A percentile compares a stretch with the other conserved stretches of the same genome.
Conservation (phyloP, 1,140 invertebrate species). For the Tetramorium simillimum region DNA sequence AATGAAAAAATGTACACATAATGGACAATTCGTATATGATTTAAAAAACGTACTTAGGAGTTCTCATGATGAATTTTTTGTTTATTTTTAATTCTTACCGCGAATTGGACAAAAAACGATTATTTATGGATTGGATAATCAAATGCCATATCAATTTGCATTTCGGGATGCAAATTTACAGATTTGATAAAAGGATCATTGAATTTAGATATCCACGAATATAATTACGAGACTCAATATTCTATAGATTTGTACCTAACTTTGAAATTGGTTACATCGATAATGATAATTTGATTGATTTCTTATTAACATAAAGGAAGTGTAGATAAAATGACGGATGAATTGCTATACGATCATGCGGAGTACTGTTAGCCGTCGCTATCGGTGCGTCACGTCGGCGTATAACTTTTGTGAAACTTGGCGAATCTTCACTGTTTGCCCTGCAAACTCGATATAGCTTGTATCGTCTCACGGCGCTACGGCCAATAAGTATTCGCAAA, state of each 20-base stretch:
- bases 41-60: too few species aligned
- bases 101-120: too few species aligned
- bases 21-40: too few species aligned
- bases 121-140: too few species aligned
- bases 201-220: neutral
- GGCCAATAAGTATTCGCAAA: slow-evolving; percentile 66
- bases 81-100: too few species aligned
- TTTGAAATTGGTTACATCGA: neutral
- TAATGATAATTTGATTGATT: neutral
- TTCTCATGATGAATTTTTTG: too few species aligned
- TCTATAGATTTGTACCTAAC: neutral
- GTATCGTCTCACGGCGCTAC: slow-evolving; percentile 61
- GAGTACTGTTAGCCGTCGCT: slow-evolving; percentile 14
- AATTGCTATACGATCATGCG: slow-evolving; percentile 4
- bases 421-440: slow-evolving; percentile 62
- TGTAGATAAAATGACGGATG: neutral
- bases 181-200: neutral
- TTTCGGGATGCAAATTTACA: too few species aligned
- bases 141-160: too few species aligned
- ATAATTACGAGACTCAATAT: neutral
- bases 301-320: slow-evolving; percentile 7
- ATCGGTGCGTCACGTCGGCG: slow-evolving; percentile 25
- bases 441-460: slow-evolving; percentile 65
- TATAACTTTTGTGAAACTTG: slow-evolving; percentile 53
- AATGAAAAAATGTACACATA: too few species aligned